Evolutionary conservation across 2,888 invertebrate genomes (phyloP).

Genomic region (Drosophila acutilabella): DNA sequence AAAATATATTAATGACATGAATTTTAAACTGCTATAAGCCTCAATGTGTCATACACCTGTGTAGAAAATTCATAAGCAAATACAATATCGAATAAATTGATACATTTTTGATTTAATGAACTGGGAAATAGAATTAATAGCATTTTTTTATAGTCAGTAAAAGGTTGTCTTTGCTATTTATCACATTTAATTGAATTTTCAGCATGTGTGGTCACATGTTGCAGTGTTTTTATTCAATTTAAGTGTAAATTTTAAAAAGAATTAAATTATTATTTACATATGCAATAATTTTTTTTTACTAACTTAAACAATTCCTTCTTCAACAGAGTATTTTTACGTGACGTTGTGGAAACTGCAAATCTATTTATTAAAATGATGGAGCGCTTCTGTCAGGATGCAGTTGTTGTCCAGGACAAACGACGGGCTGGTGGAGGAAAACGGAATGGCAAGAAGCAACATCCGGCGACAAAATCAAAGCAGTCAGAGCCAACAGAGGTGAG

Average conservation of each 20-base stretch:
- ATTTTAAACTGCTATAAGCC: neutral
- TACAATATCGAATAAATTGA: neutral
- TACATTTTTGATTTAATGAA: slow-evolving; percentile 10
- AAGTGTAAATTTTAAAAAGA: slow-evolving; percentile 32
- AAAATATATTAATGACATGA: too few species aligned
- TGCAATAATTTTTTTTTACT: slow-evolving; percentile 59
- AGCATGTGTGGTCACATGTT: slow-evolving; percentile 21
- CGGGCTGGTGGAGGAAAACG: slow-evolving; percentile 49
- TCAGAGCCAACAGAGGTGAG: slow-evolving; percentile 81
- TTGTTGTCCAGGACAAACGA: slow-evolving; percentile 89
- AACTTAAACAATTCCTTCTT: slow-evolving; percentile 52
- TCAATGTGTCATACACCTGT: neutral
- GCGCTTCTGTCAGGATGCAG: slow-evolving; percentile 87
- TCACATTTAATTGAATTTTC: slow-evolving; percentile 71
- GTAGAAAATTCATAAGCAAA: neutral
- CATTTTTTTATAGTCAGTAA: neutral
- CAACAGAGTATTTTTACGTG: slow-evolving; percentile 91
- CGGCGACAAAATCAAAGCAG: slow-evolving; percentile 83
- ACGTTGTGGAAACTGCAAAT: slow-evolving; percentile 95
- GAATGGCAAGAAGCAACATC: slow-evolving; percentile 75
- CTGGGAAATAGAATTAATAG: slow-evolving; percentile 18
- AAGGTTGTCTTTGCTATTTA: slow-evolving; percentile 39
- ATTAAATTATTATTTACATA: slow-evolving; percentile 67
- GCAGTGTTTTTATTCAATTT: slow-evolving; percentile 32
- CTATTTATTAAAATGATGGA: slow-evolving; percentile 96